A percentile compares a stretch with the other conserved stretches of the same genome.
Conservation (phyloP, 2,797 vertebrate genomes). For the Lophotriccus pileatus region DNA sequence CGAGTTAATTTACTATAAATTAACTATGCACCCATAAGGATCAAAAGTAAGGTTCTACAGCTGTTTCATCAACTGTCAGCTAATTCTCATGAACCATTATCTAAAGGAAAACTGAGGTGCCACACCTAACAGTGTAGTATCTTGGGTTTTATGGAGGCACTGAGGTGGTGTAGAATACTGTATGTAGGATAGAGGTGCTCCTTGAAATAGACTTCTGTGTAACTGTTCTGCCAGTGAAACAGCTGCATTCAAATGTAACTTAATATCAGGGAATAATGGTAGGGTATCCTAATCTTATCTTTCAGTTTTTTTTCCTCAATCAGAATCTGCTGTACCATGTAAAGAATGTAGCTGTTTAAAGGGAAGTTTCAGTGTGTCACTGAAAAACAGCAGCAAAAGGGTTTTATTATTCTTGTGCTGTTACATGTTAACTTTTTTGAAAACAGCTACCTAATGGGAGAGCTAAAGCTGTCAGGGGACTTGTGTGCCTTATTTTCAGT, state of each 20-base stretch:
- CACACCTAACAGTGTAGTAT: background rate
- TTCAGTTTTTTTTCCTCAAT: background rate
- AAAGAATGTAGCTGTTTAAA: background rate
- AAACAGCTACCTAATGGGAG: constrained; percentile 1
- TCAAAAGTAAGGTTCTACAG: background rate
- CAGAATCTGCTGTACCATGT: background rate
- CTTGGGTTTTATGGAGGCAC: background rate
- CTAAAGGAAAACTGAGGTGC: background rate
- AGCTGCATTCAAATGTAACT: background rate
- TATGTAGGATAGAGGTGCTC: background rate
- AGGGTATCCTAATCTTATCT: background rate
- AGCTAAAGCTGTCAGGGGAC: background rate
- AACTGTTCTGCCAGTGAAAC: background rate
- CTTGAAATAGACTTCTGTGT: background rate
- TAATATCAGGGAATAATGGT: background rate
- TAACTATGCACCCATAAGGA: background rate
- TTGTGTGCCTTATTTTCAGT: background rate
- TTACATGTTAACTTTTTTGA: constrained; percentile 2
- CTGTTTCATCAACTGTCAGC: background rate
- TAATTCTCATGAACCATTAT: background rate
- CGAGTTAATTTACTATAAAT: background rate
- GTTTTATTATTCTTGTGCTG: background rate
- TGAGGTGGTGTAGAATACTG: background rate
- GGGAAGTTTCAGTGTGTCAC: background rate
- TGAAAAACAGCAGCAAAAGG: background rate